Percentiles rank a stretch among this genome's conserved stretches.
Evolutionary conservation across 2,113 vertebrate species (phyloP).

Genomic region (Scopus umbretta): DNA sequence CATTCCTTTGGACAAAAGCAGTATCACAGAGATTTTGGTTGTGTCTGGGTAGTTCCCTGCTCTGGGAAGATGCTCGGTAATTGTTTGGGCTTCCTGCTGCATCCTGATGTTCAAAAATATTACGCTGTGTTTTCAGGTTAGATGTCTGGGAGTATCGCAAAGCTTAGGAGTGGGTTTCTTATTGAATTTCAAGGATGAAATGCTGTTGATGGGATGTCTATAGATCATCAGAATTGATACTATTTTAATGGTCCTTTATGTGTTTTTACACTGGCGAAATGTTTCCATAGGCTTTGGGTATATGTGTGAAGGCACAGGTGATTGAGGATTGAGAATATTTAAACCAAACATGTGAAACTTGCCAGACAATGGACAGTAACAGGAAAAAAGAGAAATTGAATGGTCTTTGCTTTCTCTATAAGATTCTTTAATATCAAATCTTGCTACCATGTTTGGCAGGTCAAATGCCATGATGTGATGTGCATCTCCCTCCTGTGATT

Average conservation of each 20-base stretch:
- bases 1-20: constrained; percentile 9
- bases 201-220: neutral
- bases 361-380: neutral
- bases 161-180: neutral
- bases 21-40: accelerated
- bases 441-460: accelerated
- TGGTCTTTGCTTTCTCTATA: neutral
- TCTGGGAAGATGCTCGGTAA: neutral
- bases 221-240: neutral
- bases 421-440: neutral
- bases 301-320: neutral
- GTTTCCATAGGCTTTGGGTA: neutral
- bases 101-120: neutral
- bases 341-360: neutral
- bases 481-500: neutral
- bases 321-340: neutral
- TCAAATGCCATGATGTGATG: accelerated
- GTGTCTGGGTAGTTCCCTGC: neutral
- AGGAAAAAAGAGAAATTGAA: neutral
- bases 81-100: neutral
- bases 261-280: neutral
- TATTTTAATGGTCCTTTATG: neutral
- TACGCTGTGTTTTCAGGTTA: accelerated
- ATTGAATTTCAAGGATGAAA: neutral
- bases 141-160: neutral